Base-by-base conservation (phyloP, 1,140 invertebrate genomes). In the Bombus cullumanus region DNA sequence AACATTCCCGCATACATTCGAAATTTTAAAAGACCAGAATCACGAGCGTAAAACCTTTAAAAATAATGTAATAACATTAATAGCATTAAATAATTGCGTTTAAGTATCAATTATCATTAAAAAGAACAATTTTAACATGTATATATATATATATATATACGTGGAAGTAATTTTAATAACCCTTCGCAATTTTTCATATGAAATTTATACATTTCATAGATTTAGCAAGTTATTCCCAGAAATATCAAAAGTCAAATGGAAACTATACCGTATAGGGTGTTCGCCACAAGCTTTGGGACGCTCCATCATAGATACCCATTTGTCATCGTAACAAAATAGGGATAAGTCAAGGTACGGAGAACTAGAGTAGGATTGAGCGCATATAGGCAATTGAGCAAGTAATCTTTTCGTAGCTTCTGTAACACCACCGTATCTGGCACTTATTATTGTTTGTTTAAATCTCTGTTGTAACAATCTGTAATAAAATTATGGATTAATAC, bases 301-400 rank as follows among this genome's bases (percentile, higher is more conserved):
- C 95, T 99, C 99, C 97, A 99, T 97, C 72, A 98, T 97, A 3
- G 98, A 99, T 0, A 99, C 97, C 97, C 98, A 98, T 94, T 99
- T 99, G 93, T 99, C 98, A 94, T 99, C 98, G 93, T 99, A 99
- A 92, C 97, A 98, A 94, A 99, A 99, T 9, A 99, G 95, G 2
- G 98, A 97, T 77, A 98, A 96, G 94, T 99, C 98, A 28, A 99
- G 96, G 94, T 99, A 99, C 2, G 99, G 99, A 66, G 98, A 98
- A 88, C 97, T 97, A 85, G 97, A 98, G 91, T 98, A 99, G 2
- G 98, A 99, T 94, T 99, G 99, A 12, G 98, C 98, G 95, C 98
- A 99, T 75, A 99, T 98, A 1, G 99, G 99, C 81, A 99, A 96
- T 94, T 99, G 98, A 47, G 98, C 98, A 87, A 99, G 96, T 71